Percentiles rank a stretch among this genome's conserved stretches.
Conservation (phyloP, 2,888 invertebrate genomes). For the Branchipolynoe longqiensis region DNA sequence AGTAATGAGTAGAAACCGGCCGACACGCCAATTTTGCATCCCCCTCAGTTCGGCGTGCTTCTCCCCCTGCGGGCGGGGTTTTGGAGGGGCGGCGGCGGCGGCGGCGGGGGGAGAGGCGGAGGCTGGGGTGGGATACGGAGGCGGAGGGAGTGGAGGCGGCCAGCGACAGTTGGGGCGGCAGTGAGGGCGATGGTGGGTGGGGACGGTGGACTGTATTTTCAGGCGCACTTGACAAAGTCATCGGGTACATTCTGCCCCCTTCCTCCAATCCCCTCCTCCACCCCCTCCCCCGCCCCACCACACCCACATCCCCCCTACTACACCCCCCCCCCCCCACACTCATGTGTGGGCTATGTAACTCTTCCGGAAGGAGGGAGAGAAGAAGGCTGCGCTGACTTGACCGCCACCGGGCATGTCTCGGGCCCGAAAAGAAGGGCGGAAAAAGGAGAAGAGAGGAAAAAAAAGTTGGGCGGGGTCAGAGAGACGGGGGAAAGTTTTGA, state of each 20-base stretch:
- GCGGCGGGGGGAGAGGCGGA: too few species aligned
- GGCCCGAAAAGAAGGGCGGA: neutral
- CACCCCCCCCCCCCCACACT: too few species aligned
- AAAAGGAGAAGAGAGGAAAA: neutral
- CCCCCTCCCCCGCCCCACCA: too few species aligned
- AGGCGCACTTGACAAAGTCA: neutral
- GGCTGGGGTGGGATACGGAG: too few species aligned
- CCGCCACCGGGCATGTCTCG: too few species aligned
- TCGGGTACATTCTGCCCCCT: neutral
- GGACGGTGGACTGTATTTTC: neutral
- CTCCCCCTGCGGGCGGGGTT: neutral
- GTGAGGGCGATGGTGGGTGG: too few species aligned
- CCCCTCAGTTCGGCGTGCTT: slow-evolving; percentile 15
- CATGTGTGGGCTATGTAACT: slow-evolving; percentile 37
- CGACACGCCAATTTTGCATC: slow-evolving; percentile 49
- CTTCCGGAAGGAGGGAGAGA: neutral
- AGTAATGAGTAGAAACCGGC: slow-evolving; percentile 38
- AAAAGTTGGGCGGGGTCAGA: slow-evolving; percentile 49
- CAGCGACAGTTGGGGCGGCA: too few species aligned
- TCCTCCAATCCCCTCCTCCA: too few species aligned
- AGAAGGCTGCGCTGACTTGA: neutral
- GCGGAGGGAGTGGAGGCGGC: too few species aligned
- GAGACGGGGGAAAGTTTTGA: slow-evolving; percentile 45
- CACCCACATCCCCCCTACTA: too few species aligned
- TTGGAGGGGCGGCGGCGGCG: too few species aligned